These are phyloP conservation scores for Gastrophryne carolinensis DNA, from an alignment of 2,797 vertebrate genomes.

Conservation along the genomic window DNA sequence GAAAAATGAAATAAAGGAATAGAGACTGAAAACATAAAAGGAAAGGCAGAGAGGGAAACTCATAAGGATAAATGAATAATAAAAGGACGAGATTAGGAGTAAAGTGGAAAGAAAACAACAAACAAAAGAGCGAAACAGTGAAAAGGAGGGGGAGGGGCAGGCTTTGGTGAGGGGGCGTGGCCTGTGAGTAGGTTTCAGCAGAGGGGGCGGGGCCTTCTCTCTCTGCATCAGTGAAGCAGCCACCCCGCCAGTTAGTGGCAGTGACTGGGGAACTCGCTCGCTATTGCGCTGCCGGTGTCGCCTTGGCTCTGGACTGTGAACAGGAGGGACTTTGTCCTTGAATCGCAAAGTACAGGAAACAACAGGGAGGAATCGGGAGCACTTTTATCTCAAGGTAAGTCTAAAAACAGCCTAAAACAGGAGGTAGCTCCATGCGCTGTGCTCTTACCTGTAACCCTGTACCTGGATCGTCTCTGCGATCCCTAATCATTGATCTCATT, in stretches of 20 bases:
- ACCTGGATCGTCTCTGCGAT: too few relatives aligned
- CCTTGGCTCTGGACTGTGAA: too few relatives aligned
- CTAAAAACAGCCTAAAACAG: too few relatives aligned
- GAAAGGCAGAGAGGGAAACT: neutral
- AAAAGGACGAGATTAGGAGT: slow-evolving; percentile 1
- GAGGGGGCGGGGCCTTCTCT: neutral
- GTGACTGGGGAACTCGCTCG: too few relatives aligned
- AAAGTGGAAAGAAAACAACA: neutral
- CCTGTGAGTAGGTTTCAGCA: neutral
- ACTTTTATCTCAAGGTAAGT: neutral
- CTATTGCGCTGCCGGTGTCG: too few relatives aligned
- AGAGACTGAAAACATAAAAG: neutral
- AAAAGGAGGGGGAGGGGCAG: neutral
- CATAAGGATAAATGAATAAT: neutral
- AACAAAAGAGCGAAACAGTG: neutral
- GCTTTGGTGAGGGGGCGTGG: too few relatives aligned
- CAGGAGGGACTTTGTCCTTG: neutral
- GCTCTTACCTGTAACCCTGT: too few relatives aligned
- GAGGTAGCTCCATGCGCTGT: too few relatives aligned
- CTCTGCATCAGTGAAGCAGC: slow-evolving; percentile 8
- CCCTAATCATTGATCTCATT: too few relatives aligned
- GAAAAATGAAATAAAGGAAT: neutral
- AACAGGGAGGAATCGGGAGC: neutral
- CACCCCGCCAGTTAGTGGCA: slow-evolving; percentile 4
- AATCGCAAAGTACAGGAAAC: neutral